These are phyloP conservation scores for Leptonema lineaticorne DNA, from an alignment of 1,140 invertebrate species.

Conservation along the genomic window DNA sequence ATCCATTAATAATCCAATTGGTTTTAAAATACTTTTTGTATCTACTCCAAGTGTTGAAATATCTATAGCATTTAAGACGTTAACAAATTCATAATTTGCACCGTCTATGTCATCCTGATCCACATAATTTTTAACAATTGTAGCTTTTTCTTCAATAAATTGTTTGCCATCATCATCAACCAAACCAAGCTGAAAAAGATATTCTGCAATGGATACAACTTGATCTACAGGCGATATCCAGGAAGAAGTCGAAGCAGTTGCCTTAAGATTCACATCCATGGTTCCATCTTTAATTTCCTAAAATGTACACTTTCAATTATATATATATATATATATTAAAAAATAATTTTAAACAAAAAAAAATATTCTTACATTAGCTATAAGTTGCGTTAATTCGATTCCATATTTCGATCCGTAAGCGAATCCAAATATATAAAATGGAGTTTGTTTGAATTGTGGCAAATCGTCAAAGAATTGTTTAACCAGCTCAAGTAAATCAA, in stretches of 20 bases:
- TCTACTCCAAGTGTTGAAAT: background rate
- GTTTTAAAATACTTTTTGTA: slow-evolving; percentile 22
- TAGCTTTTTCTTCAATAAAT: slow-evolving; percentile 54
- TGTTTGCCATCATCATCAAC: slow-evolving; percentile 62
- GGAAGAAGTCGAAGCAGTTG: slow-evolving; percentile 78
- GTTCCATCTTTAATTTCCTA: slow-evolving; percentile 65
- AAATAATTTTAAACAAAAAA: background rate
- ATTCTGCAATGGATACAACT: slow-evolving; percentile 75
- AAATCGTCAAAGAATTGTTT: background rate
- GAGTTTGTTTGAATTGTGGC: slow-evolving; percentile 49
- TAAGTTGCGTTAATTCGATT: slow-evolving; percentile 67
- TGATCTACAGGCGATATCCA: slow-evolving; percentile 86
- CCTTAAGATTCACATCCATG: slow-evolving; percentile 71
- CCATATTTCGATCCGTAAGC: slow-evolving; percentile 91
- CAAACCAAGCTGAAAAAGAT: slow-evolving; percentile 65
- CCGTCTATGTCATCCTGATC: slow-evolving; percentile 56
- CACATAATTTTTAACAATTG: slow-evolving; percentile 55
- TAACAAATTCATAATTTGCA: slow-evolving; percentile 65
- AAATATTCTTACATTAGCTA: slow-evolving; percentile 58
- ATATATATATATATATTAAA: background rate
- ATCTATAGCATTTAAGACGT: slow-evolving; percentile 54
- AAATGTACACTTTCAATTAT: background rate
- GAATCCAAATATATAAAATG: slow-evolving; percentile 81
- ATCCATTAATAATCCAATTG: too few species aligned
- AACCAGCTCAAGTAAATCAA: background rate